phyloP scores from a whole-genome alignment of 1,140 invertebrate species.

The Popillia japonica region DNA sequence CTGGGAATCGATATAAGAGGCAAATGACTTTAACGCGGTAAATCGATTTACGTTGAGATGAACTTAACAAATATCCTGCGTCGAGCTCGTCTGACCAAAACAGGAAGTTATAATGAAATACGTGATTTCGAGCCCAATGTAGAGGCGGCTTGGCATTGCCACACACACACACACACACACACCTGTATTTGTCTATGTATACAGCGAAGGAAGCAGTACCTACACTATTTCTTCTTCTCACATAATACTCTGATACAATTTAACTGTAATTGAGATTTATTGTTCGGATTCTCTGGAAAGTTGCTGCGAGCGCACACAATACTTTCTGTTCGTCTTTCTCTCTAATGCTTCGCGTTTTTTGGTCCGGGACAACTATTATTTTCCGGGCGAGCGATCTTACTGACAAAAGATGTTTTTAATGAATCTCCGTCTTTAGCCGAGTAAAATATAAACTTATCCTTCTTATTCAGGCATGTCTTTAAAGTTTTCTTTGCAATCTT shows the following conservation, averaged over 20 bases:
- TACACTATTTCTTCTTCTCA: constrained; percentile 10
- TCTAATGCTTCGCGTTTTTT: not conserved
- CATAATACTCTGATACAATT: constrained; percentile 27
- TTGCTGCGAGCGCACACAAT: not conserved
- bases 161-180: not conserved
- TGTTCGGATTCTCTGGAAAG: constrained; percentile 21
- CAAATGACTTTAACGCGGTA: constrained; percentile 16
- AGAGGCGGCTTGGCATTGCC: not conserved
- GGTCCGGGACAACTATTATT: not conserved
- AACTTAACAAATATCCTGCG: constrained; percentile 27
- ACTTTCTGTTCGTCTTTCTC: constrained; percentile 13
- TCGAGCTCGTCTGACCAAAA: constrained; percentile 1
- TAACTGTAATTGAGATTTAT: constrained; percentile 34
- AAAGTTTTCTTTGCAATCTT: not conserved
- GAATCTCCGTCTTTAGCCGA: not conserved
- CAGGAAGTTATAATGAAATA: constrained; percentile 35
- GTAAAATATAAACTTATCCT: not conserved
- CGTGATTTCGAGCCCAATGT: constrained; percentile 6
- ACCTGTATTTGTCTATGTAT: not conserved
- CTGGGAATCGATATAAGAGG: not conserved
- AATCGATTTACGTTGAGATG: constrained; percentile 28
- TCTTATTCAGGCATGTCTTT: not conserved
- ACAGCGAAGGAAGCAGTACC: not conserved
- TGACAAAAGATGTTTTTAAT: constrained; percentile 11
- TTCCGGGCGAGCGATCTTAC: not conserved